Evolutionary conservation across 2,113 vertebrate genomes (phyloP).

Genomic region (Scatophagus argus): DNA sequence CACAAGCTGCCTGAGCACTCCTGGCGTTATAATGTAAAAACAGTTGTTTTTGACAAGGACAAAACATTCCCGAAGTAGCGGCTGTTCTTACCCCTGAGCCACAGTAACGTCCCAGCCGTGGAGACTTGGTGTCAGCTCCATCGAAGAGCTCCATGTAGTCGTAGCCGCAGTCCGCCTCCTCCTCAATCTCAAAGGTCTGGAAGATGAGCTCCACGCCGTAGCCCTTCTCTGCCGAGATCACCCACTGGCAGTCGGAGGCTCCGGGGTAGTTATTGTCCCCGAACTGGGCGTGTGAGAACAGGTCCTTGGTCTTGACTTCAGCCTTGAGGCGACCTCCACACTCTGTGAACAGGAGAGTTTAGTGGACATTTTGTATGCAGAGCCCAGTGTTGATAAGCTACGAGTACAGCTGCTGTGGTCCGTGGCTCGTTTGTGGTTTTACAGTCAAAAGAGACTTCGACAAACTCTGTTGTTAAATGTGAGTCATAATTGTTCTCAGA

Average conservation of each 20-base stretch:
- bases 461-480: conserved; percentile 18
- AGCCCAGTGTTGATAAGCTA: not conserved
- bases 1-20: conserved; percentile 1
- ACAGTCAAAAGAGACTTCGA: conserved; percentile 6
- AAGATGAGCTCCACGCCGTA: conserved; percentile 97
- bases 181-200: conserved; percentile 97
- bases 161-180: conserved; percentile 95
- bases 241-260: conserved; percentile 94
- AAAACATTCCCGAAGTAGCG: not conserved
- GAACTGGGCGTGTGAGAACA: conserved; percentile 96
- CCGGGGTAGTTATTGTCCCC: conserved; percentile 96
- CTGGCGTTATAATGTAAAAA: conserved; percentile 6
- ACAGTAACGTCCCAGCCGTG: conserved; percentile 93
- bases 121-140: conserved; percentile 91
- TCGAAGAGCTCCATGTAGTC: conserved; percentile 98
- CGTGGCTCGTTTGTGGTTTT: conserved; percentile 21
- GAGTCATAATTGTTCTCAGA: conserved; percentile 46
- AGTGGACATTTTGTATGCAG: not conserved
- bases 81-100: conserved; percentile 91
- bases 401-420: conserved; percentile 3
- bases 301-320: conserved; percentile 94
- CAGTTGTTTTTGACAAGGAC: not conserved
- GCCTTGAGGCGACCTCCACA: conserved; percentile 93
- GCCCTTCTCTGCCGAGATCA: conserved; percentile 94
- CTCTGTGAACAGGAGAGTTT: conserved; percentile 78